Conservation (phyloP, 2,888 invertebrate genomes). For the Oithona nana region DNA sequence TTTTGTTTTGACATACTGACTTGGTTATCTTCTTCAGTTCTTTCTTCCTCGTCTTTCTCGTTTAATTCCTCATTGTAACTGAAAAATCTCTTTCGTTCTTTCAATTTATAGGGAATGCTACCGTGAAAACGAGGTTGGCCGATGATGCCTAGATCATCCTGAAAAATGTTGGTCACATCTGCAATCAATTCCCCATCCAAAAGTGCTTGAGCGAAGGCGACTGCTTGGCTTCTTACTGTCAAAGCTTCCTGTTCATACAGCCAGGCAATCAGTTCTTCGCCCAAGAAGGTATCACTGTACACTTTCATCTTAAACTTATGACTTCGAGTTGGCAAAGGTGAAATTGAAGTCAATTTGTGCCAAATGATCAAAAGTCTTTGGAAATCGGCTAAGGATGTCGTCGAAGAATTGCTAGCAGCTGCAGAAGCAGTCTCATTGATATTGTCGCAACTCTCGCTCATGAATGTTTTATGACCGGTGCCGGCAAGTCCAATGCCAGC, state of each 20-base stretch:
- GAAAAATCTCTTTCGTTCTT: not conserved
- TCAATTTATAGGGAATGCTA: not conserved
- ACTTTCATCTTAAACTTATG: not conserved
- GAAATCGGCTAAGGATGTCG: too few relatives aligned
- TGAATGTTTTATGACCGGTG: not conserved
- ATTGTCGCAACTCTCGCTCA: not conserved
- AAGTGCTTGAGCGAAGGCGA: constrained; percentile 35
- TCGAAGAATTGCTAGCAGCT: too few relatives aligned
- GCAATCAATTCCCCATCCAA: constrained; percentile 52
- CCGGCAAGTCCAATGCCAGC: not conserved
- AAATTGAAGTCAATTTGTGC: not conserved
- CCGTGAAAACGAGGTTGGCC: not conserved
- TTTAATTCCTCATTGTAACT: not conserved
- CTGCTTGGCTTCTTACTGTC: not conserved
- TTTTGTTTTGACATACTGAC: too few relatives aligned
- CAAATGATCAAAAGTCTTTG: not conserved
- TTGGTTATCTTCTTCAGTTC: not conserved
- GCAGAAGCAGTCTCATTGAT: too few relatives aligned
- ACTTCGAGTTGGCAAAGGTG: not conserved
- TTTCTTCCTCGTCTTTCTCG: not conserved
- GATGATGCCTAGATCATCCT: not conserved
- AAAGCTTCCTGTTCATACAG: not conserved
- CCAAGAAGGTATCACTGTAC: not conserved
- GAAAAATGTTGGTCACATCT: not conserved
- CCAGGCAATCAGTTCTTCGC: not conserved